Conservation (phyloP, 2,888 invertebrate genomes). For the Meteorus cinctellus region DNA sequence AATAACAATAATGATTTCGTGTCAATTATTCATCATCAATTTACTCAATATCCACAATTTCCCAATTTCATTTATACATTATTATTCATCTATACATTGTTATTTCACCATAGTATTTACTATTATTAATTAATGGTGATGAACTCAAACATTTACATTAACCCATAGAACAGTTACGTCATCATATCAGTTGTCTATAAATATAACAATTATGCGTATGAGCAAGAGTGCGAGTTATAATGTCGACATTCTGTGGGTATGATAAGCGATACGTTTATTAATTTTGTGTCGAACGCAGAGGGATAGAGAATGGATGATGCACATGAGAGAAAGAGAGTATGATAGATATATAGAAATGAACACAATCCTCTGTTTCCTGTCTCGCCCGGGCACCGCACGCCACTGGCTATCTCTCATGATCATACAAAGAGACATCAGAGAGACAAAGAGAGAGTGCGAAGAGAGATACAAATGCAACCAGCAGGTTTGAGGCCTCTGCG, state of each 20-base stretch:
- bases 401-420: constrained; percentile 5
- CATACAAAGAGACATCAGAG: not conserved
- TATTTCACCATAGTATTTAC: constrained; percentile 27
- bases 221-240: constrained; percentile 25
- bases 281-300: constrained; percentile 39
- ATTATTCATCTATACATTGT: not conserved
- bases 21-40: constrained; percentile 1
- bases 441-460: not conserved
- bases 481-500: constrained; percentile 26
- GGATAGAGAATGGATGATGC: not conserved
- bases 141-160: constrained; percentile 25
- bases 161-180: not conserved
- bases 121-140: constrained; percentile 39
- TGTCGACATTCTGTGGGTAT: constrained; percentile 46
- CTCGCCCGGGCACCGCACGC: not conserved
- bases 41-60: constrained; percentile 4
- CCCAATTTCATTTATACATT: not conserved
- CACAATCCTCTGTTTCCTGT: constrained; percentile 6
- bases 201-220: constrained; percentile 46
- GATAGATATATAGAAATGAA: not conserved
- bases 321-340: not conserved
- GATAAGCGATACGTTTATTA: constrained; percentile 55
- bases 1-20: not conserved
- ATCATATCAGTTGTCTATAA: constrained; percentile 40
- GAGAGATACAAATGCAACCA: constrained; percentile 17